Evolutionary conservation across 2,888 invertebrate genomes (phyloP).

Genomic region (Alentia gelatinosa): DNA sequence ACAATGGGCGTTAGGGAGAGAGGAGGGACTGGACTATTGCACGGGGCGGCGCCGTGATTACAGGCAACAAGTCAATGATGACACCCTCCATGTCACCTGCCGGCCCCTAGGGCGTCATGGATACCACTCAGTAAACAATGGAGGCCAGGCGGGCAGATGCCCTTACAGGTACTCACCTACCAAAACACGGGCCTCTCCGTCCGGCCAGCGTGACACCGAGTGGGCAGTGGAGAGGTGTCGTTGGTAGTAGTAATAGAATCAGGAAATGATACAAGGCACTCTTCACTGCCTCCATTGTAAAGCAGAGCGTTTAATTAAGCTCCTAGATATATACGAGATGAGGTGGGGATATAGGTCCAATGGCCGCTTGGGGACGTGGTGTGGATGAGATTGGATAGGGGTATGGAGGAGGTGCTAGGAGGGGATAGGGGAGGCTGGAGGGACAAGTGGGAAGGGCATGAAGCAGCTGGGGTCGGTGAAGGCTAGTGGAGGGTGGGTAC

Average conservation of each 20-base stretch:
- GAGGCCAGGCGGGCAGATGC: too few species aligned
- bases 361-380: too few species aligned
- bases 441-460: background rate
- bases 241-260: background rate
- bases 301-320: background rate
- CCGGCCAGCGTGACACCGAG: background rate
- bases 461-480: background rate
- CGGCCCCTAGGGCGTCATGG: slow-evolving; percentile 37
- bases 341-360: too few species aligned
- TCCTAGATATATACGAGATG: too few species aligned
- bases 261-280: background rate
- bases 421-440: background rate
- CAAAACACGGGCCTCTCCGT: background rate
- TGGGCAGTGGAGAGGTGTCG: background rate
- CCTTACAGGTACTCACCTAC: background rate
- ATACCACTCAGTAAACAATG: slow-evolving; percentile 36
- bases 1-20: background rate
- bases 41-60: background rate
- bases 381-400: too few species aligned
- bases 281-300: background rate
- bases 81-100: background rate
- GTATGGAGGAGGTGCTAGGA: background rate
- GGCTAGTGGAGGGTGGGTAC: background rate
- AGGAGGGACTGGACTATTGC: slow-evolving; percentile 9
- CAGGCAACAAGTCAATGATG: slow-evolving; percentile 25